Evolutionary conservation across 1,140 invertebrate genomes (phyloP).

Genomic region (Heterodera schachtii): DNA sequence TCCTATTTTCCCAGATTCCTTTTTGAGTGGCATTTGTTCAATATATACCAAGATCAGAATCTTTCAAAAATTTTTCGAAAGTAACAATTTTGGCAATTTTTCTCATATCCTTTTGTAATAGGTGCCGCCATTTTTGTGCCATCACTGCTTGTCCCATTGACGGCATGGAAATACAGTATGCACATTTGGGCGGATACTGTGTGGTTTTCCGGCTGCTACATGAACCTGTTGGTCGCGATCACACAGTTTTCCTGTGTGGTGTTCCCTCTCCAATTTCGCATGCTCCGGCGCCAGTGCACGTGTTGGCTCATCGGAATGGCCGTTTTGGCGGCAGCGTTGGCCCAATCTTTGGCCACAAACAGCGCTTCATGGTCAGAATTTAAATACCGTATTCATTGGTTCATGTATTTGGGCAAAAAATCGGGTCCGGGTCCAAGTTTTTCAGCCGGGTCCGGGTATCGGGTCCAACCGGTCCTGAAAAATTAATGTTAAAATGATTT

Average conservation of each 20-base stretch:
- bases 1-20: no score
- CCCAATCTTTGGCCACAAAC: constrained; percentile 22
- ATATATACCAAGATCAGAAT: no score
- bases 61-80: no score
- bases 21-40: no score
- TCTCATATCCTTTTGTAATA: not conserved
- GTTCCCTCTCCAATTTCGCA: constrained; percentile 25
- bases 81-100: not conserved
- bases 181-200: constrained; percentile 15
- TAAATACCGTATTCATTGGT: not conserved
- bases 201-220: constrained; percentile 26
- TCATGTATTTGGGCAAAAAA: no score
- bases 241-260: constrained; percentile 24
- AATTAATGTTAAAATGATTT: no score
- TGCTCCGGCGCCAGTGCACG: not conserved
- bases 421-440: no score
- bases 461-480: no score
- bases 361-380: not conserved
- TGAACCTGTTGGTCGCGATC: constrained; percentile 23
- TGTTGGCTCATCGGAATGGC: constrained; percentile 10
- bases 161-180: constrained; percentile 11
- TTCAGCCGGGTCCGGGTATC: no score
- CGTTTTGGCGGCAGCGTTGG: not conserved
- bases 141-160: not conserved
- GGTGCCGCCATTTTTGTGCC: not conserved